Evolutionary conservation across 2,113 vertebrate species (phyloP), one percentile per base, ranked within the genome.

Genomic region (Conger conger): DNA sequence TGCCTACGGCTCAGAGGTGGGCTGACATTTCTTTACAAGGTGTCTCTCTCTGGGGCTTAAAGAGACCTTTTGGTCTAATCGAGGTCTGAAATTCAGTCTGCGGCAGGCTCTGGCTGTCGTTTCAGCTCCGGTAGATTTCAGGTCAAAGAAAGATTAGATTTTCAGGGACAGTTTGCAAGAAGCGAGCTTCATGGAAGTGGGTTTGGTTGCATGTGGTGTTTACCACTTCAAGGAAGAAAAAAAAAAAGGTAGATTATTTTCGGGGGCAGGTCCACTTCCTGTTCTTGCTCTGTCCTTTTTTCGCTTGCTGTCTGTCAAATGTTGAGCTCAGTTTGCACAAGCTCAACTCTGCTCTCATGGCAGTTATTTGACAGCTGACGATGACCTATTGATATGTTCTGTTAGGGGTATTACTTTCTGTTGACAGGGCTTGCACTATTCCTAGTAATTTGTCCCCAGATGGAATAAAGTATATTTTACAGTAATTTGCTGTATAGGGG

Each of bases 1-100:
- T 87, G 84, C 84, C 37, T 82, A 80, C n/a, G 23, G 63, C 30
- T 84, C 23, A 23, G 37, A 60, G 35, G 42, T 37, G 53, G 45
- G 23, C 76, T 87, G 76, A 35, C 60, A n/a, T 63, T 53, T 27
- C 42, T 33, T 42, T 35, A 68, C 20, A 27, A 3, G 23, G 57
- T 23, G 57, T 27, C 57, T 4, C 57, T 63, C 57, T 63, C 2
- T 7, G 4, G 23, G 57, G 57, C 23, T 63, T 63, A 27, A 20
- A 63, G 57, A 27, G 57, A 63, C 57, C 18, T 63, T 63, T 2
- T 3, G 9, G 18, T 23, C 57, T 7, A 63, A 18, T 63, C 4
- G 18, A 27, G 57, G 57, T 23, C n/a, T 73, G 68, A n/a, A 73
- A 73, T n/a, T 23, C 27, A 11, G 13, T 73, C n/a, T 13, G 68